A percentile compares a stretch with the other conserved stretches of the same genome.
phyloP scores from a whole-genome alignment of 2,888 invertebrate genomes.

The Cantharis rustica region DNA sequence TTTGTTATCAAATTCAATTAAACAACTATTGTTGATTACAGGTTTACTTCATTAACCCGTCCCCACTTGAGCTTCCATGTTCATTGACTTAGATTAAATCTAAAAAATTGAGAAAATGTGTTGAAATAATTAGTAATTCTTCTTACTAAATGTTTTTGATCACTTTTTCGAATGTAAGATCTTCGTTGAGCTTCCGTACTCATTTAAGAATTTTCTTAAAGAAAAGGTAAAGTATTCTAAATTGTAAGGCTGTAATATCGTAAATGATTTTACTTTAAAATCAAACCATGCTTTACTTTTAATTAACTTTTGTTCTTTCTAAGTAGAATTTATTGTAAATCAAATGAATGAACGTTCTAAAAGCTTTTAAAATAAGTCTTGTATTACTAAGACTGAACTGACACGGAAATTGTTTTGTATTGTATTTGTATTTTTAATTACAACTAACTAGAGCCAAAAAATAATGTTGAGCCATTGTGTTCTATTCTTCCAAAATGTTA shows the following conservation, averaged over 20 bases:
- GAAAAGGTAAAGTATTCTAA: not conserved
- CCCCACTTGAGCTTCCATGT: not conserved
- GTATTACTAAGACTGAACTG: not conserved
- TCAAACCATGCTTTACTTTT: not conserved
- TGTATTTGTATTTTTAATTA: not conserved
- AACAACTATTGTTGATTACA: no score
- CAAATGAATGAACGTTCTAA: not conserved
- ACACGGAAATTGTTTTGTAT: not conserved
- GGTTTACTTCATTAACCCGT: not conserved
- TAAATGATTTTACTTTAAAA: not conserved
- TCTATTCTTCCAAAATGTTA: not conserved
- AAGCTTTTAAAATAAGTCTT: not conserved
- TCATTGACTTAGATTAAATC: not conserved
- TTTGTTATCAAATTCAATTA: no score
- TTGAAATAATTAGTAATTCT: not conserved
- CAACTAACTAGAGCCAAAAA: not conserved
- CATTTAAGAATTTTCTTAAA: not conserved
- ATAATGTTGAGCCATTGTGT: not conserved
- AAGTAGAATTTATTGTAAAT: not conserved
- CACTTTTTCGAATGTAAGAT: not conserved
- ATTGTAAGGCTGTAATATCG: not conserved
- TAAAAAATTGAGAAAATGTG: not conserved
- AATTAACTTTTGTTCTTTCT: not conserved
- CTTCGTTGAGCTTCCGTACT: not conserved
- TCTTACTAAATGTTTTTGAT: not conserved